Percentiles rank a stretch among this genome's conserved stretches.
Conservation (phyloP, 2,797 vertebrate genomes). For the Crocidura indochinensis region DNA sequence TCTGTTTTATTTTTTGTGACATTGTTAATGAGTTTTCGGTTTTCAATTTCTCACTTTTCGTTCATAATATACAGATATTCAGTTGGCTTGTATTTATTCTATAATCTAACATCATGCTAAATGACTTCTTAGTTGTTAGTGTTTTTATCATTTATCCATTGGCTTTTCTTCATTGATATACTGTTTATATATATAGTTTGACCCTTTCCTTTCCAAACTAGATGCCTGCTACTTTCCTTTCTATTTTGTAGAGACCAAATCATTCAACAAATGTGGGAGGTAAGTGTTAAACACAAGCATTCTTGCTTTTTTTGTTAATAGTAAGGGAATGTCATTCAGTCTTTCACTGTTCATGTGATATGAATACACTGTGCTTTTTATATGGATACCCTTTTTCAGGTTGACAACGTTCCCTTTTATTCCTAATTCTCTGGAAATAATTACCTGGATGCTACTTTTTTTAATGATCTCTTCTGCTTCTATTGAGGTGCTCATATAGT, state of each 20-base stretch:
- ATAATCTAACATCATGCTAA: not conserved
- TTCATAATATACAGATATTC: constrained; percentile 5
- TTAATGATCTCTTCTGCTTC: not conserved
- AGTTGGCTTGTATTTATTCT: not conserved
- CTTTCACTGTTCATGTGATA: not conserved
- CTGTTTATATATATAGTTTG: constrained; percentile 7
- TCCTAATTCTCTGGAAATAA: too few species aligned
- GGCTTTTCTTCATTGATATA: constrained; percentile 16
- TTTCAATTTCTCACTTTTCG: constrained; percentile 8
- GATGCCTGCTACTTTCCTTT: not conserved
- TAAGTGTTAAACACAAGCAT: not conserved
- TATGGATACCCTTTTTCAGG: not conserved
- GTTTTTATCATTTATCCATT: not conserved
- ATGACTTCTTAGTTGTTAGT: not conserved
- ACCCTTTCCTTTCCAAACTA: constrained; percentile 9
- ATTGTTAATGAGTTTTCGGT: constrained; percentile 25
- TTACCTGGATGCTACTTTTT: not conserved
- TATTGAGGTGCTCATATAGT: not conserved
- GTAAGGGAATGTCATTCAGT: not conserved
- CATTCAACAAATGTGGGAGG: not conserved
- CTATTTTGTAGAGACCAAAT: not conserved
- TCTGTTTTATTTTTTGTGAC: not conserved
- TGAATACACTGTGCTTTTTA: not conserved
- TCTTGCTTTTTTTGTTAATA: not conserved
- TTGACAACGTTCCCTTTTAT: too few species aligned